phyloP scores from a whole-genome alignment of 1,140 invertebrate genomes.

The Hestina assimilis region DNA sequence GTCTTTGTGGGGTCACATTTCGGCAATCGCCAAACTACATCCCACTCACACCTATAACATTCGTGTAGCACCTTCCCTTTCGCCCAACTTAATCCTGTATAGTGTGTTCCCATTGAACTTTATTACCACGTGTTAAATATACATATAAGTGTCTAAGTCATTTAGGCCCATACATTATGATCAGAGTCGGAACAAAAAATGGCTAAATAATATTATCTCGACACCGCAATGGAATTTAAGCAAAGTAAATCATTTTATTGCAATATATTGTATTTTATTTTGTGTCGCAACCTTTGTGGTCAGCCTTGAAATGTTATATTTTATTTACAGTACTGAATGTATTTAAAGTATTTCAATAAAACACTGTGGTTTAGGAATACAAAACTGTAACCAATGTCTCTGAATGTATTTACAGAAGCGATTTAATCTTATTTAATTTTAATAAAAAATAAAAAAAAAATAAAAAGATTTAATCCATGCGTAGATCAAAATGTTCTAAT shows the following conservation, averaged over 20 bases:
- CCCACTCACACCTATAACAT: constrained; percentile 38
- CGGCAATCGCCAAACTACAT: constrained; percentile 67
- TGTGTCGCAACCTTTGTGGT: constrained; percentile 8
- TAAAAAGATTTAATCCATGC: no score
- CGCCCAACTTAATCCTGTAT: constrained; percentile 17
- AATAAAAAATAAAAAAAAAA: no score
- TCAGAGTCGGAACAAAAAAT: constrained; percentile 62
- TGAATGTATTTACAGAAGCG: no score
- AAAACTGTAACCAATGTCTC: no score
- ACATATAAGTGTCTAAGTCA: constrained; percentile 42
- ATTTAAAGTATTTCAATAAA: no score
- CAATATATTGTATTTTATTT: constrained; percentile 40
- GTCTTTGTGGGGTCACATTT: constrained; percentile 72
- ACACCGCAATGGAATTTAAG: constrained; percentile 58
- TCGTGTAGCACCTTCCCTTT: constrained; percentile 52
- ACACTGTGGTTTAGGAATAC: no score
- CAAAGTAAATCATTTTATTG: constrained; percentile 73
- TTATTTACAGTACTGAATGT: not conserved
- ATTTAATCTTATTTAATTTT: not conserved
- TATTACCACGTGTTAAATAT: constrained; percentile 42
- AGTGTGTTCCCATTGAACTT: constrained; percentile 39
- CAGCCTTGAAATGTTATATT: constrained; percentile 5
- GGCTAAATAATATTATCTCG: constrained; percentile 64
- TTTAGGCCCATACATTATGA: constrained; percentile 68
- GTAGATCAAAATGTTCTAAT: not conserved